Conservation (phyloP, 2,797 vertebrate species). For the Vespertilio murinus region DNA sequence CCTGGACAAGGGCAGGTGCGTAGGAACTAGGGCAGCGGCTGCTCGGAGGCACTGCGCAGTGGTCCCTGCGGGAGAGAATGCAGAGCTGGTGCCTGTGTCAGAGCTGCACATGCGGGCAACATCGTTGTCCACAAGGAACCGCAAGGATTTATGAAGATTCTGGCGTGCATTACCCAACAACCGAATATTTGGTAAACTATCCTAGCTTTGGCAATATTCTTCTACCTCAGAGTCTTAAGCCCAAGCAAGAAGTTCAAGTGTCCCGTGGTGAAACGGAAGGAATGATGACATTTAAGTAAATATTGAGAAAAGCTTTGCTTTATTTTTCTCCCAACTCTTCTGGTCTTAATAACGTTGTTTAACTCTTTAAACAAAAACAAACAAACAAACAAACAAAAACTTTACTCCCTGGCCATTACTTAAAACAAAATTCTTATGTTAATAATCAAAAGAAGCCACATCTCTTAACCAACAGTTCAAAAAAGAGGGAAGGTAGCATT, state of each 20-base stretch:
- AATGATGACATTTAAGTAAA: conserved; percentile 90
- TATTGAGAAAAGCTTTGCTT: conserved; percentile 30
- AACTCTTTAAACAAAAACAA: background rate
- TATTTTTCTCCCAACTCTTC: background rate
- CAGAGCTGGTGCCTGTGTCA: too few relatives aligned
- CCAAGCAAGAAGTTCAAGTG: conserved; percentile 78
- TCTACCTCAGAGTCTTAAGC: conserved; percentile 85
- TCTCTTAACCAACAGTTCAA: background rate
- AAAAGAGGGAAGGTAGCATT: background rate
- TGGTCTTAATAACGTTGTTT: conserved; percentile 13
- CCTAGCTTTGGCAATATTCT: conserved; percentile 80
- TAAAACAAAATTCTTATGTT: background rate
- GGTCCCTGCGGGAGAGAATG: too few relatives aligned
- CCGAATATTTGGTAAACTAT: conserved; percentile 90
- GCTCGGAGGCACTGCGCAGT: too few relatives aligned
- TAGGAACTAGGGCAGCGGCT: too few relatives aligned
- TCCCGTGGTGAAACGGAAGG: conserved; percentile 85
- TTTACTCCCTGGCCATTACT: background rate
- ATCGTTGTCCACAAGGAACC: conserved; percentile 85
- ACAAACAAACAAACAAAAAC: background rate
- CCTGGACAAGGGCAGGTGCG: too few relatives aligned
- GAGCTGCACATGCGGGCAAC: conserved; percentile 81
- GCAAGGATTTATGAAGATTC: conserved; percentile 84
- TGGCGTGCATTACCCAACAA: conserved; percentile 72
- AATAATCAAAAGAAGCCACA: background rate